A percentile compares a stretch with the other conserved stretches of the same genome.
Evolutionary conservation across 2,888 invertebrate genomes (phyloP).

Genomic region (Podabrus alpinus): DNA sequence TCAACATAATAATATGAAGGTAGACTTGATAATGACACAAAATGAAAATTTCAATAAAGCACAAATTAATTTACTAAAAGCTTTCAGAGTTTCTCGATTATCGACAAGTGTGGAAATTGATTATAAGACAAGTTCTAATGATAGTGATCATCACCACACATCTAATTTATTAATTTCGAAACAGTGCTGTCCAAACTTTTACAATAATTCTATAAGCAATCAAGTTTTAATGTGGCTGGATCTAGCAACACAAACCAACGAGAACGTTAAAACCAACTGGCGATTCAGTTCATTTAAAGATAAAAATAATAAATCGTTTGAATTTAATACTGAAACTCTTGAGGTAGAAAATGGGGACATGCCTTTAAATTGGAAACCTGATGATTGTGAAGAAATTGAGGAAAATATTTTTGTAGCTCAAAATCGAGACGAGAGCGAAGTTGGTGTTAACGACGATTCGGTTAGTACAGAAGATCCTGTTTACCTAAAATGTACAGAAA

Average conservation of each 20-base stretch:
- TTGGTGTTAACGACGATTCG: neutral
- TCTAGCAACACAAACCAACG: constrained; percentile 59
- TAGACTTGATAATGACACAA: constrained; percentile 35
- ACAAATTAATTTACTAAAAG: constrained; percentile 17
- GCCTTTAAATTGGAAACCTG: neutral
- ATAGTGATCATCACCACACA: constrained; percentile 3
- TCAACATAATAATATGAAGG: constrained; percentile 35
- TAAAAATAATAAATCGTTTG: neutral
- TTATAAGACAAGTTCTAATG: neutral
- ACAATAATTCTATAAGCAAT: constrained; percentile 62
- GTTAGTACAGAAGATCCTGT: neutral
- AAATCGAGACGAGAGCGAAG: neutral
- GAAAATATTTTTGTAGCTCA: neutral
- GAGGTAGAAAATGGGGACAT: neutral
- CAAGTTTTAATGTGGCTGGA: constrained; percentile 81
- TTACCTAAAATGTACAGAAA: neutral
- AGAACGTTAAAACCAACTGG: neutral
- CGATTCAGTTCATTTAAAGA: neutral
- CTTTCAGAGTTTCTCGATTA: constrained; percentile 10
- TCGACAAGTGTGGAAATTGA: neutral
- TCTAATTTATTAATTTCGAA: neutral
- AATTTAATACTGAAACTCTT: neutral
- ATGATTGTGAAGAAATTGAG: neutral
- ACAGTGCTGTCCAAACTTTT: neutral
- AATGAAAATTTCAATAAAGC: constrained; percentile 1